Evolutionary conservation across 2,888 invertebrate genomes (phyloP).

Genomic region (Leptothorax acervorum): DNA sequence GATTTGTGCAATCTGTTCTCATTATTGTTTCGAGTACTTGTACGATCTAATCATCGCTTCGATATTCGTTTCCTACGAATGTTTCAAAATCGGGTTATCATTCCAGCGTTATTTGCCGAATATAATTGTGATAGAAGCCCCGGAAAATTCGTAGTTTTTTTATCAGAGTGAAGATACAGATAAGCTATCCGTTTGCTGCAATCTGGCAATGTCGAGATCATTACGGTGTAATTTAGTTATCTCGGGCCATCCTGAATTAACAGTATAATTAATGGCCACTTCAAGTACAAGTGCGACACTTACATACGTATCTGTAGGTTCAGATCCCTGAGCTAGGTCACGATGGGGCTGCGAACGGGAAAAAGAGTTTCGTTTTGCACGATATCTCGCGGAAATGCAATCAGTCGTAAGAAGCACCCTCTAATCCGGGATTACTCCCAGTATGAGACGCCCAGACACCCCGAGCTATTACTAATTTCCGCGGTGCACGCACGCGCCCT

Average conservation of each 20-base stretch:
- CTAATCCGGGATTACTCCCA: constrained; percentile 70
- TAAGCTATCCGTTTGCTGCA: neutral
- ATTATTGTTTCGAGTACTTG: neutral
- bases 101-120: neutral
- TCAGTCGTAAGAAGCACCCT: constrained; percentile 22
- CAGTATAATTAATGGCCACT: neutral
- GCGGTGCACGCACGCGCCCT: constrained; percentile 55
- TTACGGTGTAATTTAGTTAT: neutral
- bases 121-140: neutral
- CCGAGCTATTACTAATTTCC: constrained; percentile 77
- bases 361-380: constrained; percentile 5
- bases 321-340: neutral
- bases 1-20: neutral
- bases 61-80: neutral
- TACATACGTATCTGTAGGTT: neutral
- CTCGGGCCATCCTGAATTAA: neutral
- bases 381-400: constrained; percentile 35
- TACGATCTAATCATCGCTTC: neutral
- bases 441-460: constrained; percentile 57
- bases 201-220: neutral
- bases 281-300: neutral
- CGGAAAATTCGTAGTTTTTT: neutral
- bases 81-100: constrained; percentile 10
- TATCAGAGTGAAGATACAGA: neutral
- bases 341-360: neutral